Evolutionary conservation across 2,797 vertebrate genomes (phyloP), one percentile per base, ranked within the genome.

Genomic region (Acanthopagrus latus): DNA sequence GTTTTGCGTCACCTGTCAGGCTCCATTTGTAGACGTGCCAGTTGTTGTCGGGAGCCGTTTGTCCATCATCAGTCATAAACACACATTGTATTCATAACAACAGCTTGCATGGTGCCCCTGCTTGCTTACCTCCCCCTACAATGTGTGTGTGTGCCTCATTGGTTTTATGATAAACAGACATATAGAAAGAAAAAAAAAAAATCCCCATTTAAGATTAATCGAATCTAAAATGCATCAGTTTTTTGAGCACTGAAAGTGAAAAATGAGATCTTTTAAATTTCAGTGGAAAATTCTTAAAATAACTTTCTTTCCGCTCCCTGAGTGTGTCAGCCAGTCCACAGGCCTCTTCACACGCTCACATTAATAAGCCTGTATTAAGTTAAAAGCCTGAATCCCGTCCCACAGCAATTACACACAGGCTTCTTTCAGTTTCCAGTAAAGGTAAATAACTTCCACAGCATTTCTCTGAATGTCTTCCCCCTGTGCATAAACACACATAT

Each of bases 391-490:
- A 69, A 79, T 82, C 66, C 55, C 33, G 71, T 86, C 81, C 69
- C 56, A 74, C 71, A 57, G 80, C 78, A 83, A 75, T 85, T 82
- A 90, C 75, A 81, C 82, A 88, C 77, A 71, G 83, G 73, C 79
- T 77, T 72, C 81, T 85, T 81, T 81, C 78, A 55, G 71, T 86
- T 94, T 94, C 92, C 93, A 93, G 92, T 91, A 90, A 95, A 92
- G 81, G 78, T 88, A 88, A 92, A 92, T 83, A 87, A 76, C 80
- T 71, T 70, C 47, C 87, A 66, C 72, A 71, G 69, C 69, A 9
- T 80, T 89, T 89, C 81, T 86, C 65, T 90, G 82, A 88, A 84
- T 71, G 80, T 70, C 57, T 33, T 84, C 83, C 77, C 77, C 64
- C 64, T 67, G 80, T 85, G 86, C 64, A 89, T 57, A 82, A 79